phyloP scores from a whole-genome alignment of 2,113 vertebrate genomes.

The Solenodon paradoxus region DNA sequence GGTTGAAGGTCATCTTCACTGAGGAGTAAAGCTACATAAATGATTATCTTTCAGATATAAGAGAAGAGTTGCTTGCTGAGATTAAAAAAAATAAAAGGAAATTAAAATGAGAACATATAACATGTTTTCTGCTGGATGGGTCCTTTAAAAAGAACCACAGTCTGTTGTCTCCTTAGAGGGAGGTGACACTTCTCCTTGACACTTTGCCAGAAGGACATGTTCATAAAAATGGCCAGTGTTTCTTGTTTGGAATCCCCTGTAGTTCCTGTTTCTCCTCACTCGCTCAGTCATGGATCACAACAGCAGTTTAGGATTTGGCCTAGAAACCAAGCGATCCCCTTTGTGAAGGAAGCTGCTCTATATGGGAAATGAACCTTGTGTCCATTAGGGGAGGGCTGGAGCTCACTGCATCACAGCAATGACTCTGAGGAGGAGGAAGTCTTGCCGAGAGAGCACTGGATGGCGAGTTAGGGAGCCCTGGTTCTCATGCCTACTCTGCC shows the following conservation, averaged over 20 bases:
- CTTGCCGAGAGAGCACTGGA: too few species aligned
- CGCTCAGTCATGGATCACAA: neutral
- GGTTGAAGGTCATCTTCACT: neutral
- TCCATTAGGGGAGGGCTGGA: neutral
- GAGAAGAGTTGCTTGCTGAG: neutral
- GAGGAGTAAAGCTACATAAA: slow-evolving; percentile 1
- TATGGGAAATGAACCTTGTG: neutral
- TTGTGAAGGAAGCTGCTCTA: neutral
- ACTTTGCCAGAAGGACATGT: neutral
- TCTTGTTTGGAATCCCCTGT: neutral
- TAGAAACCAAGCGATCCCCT: neutral
- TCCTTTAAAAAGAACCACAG: slow-evolving; percentile 3
- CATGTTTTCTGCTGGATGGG: neutral
- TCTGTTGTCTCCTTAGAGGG: neutral
- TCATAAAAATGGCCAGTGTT: neutral
- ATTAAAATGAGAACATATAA: neutral
- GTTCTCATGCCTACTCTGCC: neutral
- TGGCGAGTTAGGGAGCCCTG: neutral
- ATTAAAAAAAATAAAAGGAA: neutral
- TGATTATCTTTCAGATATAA: neutral
- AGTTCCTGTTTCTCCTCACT: neutral
- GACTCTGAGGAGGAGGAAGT: too few species aligned
- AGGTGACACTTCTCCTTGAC: neutral
- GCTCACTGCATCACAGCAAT: neutral
- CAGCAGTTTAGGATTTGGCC: neutral